These are phyloP conservation scores for Eupleurogrammus muticus DNA, from an alignment of 2,797 vertebrate species.

Conservation along the genomic window DNA sequence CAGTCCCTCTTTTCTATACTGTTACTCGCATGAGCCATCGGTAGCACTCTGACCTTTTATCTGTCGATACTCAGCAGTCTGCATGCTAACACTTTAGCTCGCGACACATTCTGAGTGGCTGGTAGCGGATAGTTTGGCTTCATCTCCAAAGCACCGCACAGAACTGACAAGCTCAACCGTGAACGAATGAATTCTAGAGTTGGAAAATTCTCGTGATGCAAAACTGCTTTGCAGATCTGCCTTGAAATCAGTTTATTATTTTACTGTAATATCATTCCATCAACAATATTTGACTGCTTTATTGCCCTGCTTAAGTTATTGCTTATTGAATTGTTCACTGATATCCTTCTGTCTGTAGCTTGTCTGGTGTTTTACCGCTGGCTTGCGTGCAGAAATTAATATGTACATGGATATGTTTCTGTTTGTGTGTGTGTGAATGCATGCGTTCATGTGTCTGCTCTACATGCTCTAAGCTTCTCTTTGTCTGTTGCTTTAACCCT, in stretches of 20 bases:
- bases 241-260: neutral
- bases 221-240: neutral
- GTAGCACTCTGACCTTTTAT: conserved; percentile 2
- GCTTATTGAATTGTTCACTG: neutral
- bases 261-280: neutral
- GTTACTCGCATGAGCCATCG: conserved; percentile 1
- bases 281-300: neutral
- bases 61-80: neutral
- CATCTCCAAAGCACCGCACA: neutral
- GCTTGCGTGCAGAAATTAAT: conserved; percentile 6
- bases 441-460: conserved; percentile 27
- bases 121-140: conserved; percentile 9
- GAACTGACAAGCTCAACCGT: conserved; percentile 2
- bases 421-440: conserved; percentile 11
- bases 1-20: neutral
- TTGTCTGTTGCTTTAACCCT: conserved; percentile 64
- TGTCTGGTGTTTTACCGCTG: neutral
- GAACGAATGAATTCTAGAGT: neutral
- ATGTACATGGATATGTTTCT: conserved; percentile 13
- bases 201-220: neutral
- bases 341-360: neutral
- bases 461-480: conserved; percentile 36
- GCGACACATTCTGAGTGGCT: neutral
- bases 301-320: too few relatives aligned
- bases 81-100: conserved; percentile 14